phyloP scores from a whole-genome alignment of 1,140 invertebrate genomes.

The Hormaphis cornu region DNA sequence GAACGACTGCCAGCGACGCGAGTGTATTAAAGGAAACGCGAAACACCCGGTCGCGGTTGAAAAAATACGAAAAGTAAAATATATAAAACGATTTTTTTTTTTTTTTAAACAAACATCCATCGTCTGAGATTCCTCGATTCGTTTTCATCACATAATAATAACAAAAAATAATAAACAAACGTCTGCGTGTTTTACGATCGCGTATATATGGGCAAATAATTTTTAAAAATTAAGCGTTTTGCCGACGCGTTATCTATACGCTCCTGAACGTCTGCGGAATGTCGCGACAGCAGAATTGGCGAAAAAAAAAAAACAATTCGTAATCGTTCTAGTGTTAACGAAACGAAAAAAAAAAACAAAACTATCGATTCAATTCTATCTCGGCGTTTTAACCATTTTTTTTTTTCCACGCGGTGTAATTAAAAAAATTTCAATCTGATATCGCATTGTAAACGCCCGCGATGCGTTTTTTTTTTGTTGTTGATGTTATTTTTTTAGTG shows the following conservation, averaged over 20 bases:
- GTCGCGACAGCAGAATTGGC: constrained; percentile 3
- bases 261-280: constrained; percentile 12
- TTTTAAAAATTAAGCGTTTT: neutral
- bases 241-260: neutral
- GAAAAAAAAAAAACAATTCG: constrained; percentile 2
- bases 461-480: neutral
- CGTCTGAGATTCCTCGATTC: too few relatives aligned
- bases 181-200: neutral
- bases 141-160: neutral
- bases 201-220: neutral
- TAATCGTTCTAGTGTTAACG: too few relatives aligned
- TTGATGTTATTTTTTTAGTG: neutral
- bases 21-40: neutral
- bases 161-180: neutral
- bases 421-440: constrained; percentile 22
- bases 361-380: neutral
- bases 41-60: neutral
- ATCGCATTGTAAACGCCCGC: constrained; percentile 10
- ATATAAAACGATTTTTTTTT: neutral
- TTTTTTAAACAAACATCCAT: too few relatives aligned
- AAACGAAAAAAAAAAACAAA: neutral
- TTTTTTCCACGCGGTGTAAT: neutral
- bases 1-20: neutral
- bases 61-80: neutral
- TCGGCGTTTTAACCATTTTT: neutral